Percentiles rank a stretch among this genome's conserved stretches.
These are phyloP conservation scores for Hestina assimilis DNA, from an alignment of 1,140 invertebrate species.

Conservation along the genomic window DNA sequence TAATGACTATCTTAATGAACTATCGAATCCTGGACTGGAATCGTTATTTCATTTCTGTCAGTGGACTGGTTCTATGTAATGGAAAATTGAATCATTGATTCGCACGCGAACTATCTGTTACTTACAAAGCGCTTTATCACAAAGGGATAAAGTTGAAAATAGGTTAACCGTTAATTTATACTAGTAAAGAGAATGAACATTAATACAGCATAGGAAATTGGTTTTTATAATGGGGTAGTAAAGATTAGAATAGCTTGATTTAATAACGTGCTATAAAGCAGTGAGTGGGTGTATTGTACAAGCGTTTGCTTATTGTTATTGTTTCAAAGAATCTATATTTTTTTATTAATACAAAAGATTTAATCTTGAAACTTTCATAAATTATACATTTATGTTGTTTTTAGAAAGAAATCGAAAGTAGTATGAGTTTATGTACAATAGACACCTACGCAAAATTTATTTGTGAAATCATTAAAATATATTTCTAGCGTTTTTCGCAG, in stretches of 20 bases:
- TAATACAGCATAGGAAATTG: background rate
- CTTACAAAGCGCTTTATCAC: background rate
- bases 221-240: background rate
- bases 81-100: slow-evolving; percentile 10
- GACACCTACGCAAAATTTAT: too few relatives aligned
- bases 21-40: slow-evolving; percentile 5
- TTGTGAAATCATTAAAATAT: too few relatives aligned
- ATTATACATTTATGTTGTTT: too few relatives aligned
- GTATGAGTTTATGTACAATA: too few relatives aligned
- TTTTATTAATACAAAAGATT: too few relatives aligned
- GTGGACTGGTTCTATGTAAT: background rate
- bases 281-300: background rate
- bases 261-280: background rate
- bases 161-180: background rate
- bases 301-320: background rate
- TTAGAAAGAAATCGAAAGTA: too few relatives aligned
- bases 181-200: background rate
- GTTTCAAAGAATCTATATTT: background rate
- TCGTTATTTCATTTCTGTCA: slow-evolving; percentile 11
- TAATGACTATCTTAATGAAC: slow-evolving; percentile 11
- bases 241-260: background rate
- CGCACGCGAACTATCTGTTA: slow-evolving; percentile 1
- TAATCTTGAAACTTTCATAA: too few relatives aligned
- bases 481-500: too few relatives aligned
- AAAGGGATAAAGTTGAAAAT: background rate